Conservation (phyloP, 2,888 invertebrate species). For the Podotricha telesiphe region DNA sequence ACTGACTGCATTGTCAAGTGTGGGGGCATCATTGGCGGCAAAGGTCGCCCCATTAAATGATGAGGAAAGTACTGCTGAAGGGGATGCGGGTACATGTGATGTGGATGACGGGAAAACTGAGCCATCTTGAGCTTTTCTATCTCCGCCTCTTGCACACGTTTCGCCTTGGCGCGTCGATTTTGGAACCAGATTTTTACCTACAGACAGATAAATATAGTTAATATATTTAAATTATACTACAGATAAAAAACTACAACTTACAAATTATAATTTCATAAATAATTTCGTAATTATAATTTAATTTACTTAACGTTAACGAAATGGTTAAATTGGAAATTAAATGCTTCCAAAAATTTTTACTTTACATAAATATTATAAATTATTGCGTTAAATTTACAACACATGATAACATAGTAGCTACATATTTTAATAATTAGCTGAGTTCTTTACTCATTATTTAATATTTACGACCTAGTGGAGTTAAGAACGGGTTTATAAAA, state of each 20-base stretch:
- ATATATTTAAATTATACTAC: conserved; percentile 16
- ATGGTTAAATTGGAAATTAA: conserved; percentile 17
- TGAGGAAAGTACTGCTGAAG: conserved; percentile 85
- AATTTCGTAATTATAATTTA: conserved; percentile 17
- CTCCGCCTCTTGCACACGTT: conserved; percentile 98
- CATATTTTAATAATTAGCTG: conserved; percentile 25
- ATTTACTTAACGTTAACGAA: conserved; percentile 15
- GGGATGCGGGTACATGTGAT: conserved; percentile 84
- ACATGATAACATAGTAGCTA: conserved; percentile 24
- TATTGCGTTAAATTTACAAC: conserved; percentile 22
- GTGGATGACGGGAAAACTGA: conserved; percentile 85
- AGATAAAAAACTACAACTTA: conserved; percentile 11
- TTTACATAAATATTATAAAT: conserved; percentile 21
- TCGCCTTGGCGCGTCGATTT: conserved; percentile 97
- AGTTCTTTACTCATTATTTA: conserved; percentile 19
- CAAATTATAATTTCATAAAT: conserved; percentile 18
- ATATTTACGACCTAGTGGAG: conserved; percentile 14
- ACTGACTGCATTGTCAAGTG: conserved; percentile 77
- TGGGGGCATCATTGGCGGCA: conserved; percentile 74
- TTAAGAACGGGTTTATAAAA: conserved; percentile 14
- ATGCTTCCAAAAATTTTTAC: conserved; percentile 1
- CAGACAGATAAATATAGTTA: conserved; percentile 59
- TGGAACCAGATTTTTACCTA: conserved; percentile 96
- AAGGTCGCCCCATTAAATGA: conserved; percentile 82
- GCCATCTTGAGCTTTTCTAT: conserved; percentile 96